Base-by-base conservation (phyloP, 2,888 invertebrate species). In the Atrina japonica region DNA sequence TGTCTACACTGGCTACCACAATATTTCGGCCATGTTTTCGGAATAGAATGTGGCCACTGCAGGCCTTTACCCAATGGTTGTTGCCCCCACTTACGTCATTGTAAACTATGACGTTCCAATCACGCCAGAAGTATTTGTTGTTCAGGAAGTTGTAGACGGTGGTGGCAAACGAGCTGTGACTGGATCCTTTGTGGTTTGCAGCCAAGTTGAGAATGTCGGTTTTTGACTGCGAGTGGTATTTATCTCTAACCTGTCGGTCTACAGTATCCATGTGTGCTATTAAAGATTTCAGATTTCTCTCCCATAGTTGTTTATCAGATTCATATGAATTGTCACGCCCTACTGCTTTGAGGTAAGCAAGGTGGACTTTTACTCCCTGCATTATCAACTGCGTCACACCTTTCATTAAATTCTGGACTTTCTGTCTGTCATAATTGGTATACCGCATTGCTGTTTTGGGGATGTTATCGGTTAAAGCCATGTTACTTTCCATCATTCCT, bases 71-170 rank as follows among this genome's bases (percentile, higher is more conserved):
- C 35, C 35, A 35, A 35, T 35, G 35, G 6, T 35, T 35, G 35
- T 5, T 7, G 5, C 35, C 35, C 5, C 35, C 35, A 5, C 11
- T 35, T 35, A 52, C 27, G n/a, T 52, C 29, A 29, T 59, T 25
- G 23, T 59, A 59, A 1, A 45, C 59, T 6, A 45, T 27, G 16
- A 59, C 59, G 14, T 16, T 3, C 59, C 59, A 59, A 23, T 59
- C 59, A 7, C 59, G 40, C 59, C 59, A 59, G 45, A 41, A 30
- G 18, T 59, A 59, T n/a, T 59, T 59, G 14, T 18, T 43, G 7
- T 21, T 43, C 21, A 43, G 43, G 29, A 43, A 59, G 9, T 43
- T 27, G 59, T 43, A 59, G n/a, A 59, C 40, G 21, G 23, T 21
- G 16, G 23, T 16, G 3, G 43, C 59, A 45, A 59, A 59, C 1